Percentiles rank a stretch among this genome's conserved stretches.
These are phyloP conservation scores for Dasyurus viverrinus DNA, from an alignment of 2,113 vertebrate genomes.

Conservation along the genomic window DNA sequence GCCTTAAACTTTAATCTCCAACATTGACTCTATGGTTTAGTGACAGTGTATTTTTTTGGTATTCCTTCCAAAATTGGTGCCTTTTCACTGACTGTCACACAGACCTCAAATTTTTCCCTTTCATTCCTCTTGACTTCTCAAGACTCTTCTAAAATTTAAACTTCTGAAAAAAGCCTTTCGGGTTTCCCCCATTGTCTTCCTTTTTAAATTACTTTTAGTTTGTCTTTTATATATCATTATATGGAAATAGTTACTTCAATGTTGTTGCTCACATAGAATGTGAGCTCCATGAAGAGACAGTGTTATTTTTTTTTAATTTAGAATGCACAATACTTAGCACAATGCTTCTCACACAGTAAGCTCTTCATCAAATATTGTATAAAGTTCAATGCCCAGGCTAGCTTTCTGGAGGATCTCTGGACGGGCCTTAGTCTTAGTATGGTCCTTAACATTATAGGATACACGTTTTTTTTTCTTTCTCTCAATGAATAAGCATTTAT, in stretches of 20 bases:
- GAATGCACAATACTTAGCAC: not conserved
- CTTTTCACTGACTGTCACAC: not conserved
- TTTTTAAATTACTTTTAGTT: not conserved
- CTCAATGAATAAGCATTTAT: not conserved
- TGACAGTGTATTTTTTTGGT: not conserved
- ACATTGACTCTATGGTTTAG: not conserved
- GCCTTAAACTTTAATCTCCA: not conserved
- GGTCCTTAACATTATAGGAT: not conserved
- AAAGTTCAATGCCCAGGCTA: too few relatives aligned
- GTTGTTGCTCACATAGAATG: not conserved
- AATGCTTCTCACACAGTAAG: not conserved
- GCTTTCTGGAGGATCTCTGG: too few relatives aligned
- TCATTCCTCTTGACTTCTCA: not conserved
- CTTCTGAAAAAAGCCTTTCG: not conserved
- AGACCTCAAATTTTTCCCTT: not conserved
- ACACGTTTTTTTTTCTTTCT: not conserved
- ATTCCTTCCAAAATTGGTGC: not conserved
- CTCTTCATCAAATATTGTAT: not conserved
- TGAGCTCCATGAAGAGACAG: not conserved
- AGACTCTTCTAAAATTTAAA: not conserved
- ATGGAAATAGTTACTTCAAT: not conserved
- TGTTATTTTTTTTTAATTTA: not conserved
- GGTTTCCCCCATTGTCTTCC: not conserved
- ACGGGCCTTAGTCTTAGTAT: too few relatives aligned
- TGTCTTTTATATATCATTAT: not conserved